A percentile compares a stretch with the other conserved stretches of the same genome.
Evolutionary conservation across 2,888 invertebrate genomes (phyloP).

Genomic region (Lepidochitona cinerea): DNA sequence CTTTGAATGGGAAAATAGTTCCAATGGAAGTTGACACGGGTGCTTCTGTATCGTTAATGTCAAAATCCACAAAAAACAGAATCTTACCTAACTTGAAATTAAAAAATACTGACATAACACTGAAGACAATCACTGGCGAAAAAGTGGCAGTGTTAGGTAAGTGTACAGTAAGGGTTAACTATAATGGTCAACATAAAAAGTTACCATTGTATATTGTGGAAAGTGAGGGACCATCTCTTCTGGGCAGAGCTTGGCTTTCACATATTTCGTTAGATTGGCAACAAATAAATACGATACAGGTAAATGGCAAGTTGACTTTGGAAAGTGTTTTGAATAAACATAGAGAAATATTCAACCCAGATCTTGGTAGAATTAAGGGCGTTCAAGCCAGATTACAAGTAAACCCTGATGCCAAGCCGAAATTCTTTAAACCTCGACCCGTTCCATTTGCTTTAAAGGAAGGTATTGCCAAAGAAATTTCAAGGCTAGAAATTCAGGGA

Average conservation of each 20-base stretch:
- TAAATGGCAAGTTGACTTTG: background rate
- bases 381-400: background rate
- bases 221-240: background rate
- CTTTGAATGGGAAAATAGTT: background rate
- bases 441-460: constrained; percentile 11
- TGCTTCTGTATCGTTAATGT: background rate
- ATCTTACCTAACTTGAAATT: background rate
- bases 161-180: background rate
- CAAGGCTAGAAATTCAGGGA: background rate
- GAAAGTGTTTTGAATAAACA: background rate
- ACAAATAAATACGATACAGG: background rate
- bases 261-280: background rate
- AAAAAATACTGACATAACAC: background rate
- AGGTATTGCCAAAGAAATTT: background rate
- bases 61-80: background rate
- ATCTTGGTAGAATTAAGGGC: constrained; percentile 1
- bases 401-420: constrained; percentile 12
- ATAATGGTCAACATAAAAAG: background rate
- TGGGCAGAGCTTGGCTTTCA: background rate
- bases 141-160: background rate
- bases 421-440: constrained; percentile 14
- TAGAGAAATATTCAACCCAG: constrained; percentile 1
- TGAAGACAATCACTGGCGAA: background rate
- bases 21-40: background rate
- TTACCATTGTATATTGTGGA: background rate